These are phyloP conservation scores for Cabera pusaria DNA, from an alignment of 2,888 invertebrate genomes.

Conservation along the genomic window DNA sequence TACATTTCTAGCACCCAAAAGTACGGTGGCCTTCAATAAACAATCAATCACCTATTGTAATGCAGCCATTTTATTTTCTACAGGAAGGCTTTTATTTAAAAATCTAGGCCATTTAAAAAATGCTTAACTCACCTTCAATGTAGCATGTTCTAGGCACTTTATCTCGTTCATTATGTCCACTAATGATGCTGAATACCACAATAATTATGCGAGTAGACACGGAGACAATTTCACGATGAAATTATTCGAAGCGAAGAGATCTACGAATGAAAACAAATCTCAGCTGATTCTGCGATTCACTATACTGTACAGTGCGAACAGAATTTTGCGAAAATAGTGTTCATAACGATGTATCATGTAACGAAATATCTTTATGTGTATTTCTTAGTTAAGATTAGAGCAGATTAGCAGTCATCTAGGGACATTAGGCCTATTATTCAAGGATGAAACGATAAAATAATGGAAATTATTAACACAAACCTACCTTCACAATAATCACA, in stretches of 20 bases:
- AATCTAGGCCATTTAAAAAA: slow-evolving; percentile 6
- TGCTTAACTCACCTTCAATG: slow-evolving; percentile 89
- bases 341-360: too few relatives aligned
- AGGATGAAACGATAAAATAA: too few relatives aligned
- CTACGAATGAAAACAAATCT: slow-evolving; percentile 73
- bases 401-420: too few relatives aligned
- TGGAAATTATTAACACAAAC: too few relatives aligned
- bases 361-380: too few relatives aligned
- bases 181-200: neutral
- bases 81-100: slow-evolving; percentile 9
- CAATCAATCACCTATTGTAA: slow-evolving; percentile 2
- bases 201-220: neutral
- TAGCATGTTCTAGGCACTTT: slow-evolving; percentile 97
- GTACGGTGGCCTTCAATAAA: neutral
- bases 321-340: too few relatives aligned
- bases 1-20: too few relatives aligned
- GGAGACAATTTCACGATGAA: neutral
- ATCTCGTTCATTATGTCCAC: slow-evolving; percentile 91
- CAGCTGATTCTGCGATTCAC: slow-evolving; percentile 64
- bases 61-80: slow-evolving; percentile 27
- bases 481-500: too few relatives aligned
- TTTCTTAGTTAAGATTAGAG: too few relatives aligned
- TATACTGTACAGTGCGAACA: too few relatives aligned
- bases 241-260: slow-evolving; percentile 1
- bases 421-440: too few relatives aligned